Conservation (phyloP, 2,113 vertebrate genomes). For the Rutilus rutilus region DNA sequence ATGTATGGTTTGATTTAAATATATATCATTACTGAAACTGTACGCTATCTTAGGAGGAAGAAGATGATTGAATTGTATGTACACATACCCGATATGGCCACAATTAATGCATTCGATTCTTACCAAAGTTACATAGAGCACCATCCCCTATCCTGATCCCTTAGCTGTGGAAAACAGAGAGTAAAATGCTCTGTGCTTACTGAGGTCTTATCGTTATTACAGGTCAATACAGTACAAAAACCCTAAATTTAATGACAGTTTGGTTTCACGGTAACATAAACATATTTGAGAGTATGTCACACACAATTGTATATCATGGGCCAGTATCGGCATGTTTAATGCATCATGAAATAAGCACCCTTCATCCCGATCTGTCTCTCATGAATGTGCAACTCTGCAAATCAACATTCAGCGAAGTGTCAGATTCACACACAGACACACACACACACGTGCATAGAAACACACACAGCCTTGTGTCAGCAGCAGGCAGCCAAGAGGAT, state of each 20-base stretch:
- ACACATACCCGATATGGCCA: too few relatives aligned
- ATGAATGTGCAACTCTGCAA: slow-evolving; percentile 14
- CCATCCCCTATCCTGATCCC: not conserved
- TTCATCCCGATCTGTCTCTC: not conserved
- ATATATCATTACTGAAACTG: too few relatives aligned
- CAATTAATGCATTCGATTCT: too few relatives aligned
- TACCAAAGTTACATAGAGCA: not conserved
- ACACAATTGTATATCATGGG: not conserved
- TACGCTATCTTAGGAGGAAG: too few relatives aligned
- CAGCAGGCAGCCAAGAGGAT: slow-evolving; percentile 72
- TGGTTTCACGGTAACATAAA: not conserved
- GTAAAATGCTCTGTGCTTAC: not conserved
- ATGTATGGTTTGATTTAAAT: too few relatives aligned
- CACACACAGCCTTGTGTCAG: slow-evolving; percentile 68
- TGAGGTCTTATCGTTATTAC: not conserved
- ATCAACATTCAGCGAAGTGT: slow-evolving; percentile 10
- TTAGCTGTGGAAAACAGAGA: not conserved
- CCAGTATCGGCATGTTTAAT: slow-evolving; percentile 9
- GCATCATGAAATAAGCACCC: not conserved
- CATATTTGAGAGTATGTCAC: not conserved
- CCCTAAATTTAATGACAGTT: not conserved
- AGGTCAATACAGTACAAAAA: not conserved
- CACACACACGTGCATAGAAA: slow-evolving; percentile 45
- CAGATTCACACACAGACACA: slow-evolving; percentile 13
- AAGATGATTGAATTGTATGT: too few relatives aligned